Percentiles rank a stretch among this genome's conserved stretches.
phyloP scores from a whole-genome alignment of 2,113 vertebrate genomes.

The Cichladusa arquata region DNA sequence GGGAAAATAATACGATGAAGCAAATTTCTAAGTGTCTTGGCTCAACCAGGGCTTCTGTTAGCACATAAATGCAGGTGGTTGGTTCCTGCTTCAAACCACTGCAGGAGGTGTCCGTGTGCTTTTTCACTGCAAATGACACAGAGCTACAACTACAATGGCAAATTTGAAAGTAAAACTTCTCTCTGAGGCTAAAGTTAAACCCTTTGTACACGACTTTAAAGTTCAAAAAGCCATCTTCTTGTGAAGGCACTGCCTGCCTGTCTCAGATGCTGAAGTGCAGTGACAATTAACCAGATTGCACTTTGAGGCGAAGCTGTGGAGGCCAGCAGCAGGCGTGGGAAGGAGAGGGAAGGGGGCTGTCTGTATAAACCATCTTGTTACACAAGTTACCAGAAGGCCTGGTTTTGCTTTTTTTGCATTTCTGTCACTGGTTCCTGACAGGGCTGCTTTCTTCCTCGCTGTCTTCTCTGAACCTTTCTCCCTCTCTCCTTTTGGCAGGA shows the following conservation, averaged over 20 bases:
- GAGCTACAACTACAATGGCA: conserved; percentile 13
- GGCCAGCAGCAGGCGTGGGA: neutral
- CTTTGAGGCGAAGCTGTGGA: conserved; percentile 10
- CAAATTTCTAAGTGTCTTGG: neutral
- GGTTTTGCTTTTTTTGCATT: conserved; percentile 65
- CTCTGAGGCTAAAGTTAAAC: conserved; percentile 51
- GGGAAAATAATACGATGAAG: neutral
- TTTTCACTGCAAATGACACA: neutral
- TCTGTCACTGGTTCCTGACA: conserved; percentile 50
- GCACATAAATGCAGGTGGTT: conserved; percentile 9
- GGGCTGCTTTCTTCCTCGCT: conserved; percentile 44
- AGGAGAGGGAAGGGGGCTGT: neutral
- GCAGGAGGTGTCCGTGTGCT: neutral
- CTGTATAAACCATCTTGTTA: neutral
- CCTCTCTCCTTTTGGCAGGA: conserved; percentile 89
- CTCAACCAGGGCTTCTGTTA: conserved; percentile 62
- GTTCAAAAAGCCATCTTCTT: conserved; percentile 24
- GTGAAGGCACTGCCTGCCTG: neutral
- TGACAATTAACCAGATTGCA: conserved; percentile 36
- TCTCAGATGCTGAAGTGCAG: neutral
- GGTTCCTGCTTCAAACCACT: conserved; percentile 23
- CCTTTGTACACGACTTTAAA: conserved; percentile 26
- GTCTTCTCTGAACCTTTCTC: conserved; percentile 76
- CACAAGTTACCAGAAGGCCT: conserved; percentile 61
- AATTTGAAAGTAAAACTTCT: conserved; percentile 45